Evolutionary conservation across 2,797 vertebrate genomes (phyloP).

Genomic region (Natrix natrix): DNA sequence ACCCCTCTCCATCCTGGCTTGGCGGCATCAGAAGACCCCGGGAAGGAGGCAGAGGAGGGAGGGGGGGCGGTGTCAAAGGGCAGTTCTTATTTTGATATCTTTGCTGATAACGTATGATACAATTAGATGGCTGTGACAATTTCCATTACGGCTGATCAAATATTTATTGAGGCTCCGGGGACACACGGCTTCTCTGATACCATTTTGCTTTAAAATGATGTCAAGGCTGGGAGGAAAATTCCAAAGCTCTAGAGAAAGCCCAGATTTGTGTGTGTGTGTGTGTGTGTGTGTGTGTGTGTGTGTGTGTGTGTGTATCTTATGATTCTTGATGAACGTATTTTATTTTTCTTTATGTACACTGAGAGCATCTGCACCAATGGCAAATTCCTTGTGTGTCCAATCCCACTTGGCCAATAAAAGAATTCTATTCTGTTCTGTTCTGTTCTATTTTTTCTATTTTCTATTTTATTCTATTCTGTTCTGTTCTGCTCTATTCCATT

Average conservation of each 20-base stretch:
- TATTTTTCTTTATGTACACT: too few species aligned
- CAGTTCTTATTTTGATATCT: slow-evolving; percentile 79
- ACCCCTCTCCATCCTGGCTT: slow-evolving; percentile 1
- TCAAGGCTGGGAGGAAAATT: slow-evolving; percentile 67
- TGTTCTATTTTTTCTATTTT: too few species aligned
- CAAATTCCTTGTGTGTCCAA: too few species aligned
- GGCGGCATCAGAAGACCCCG: slow-evolving; percentile 57
- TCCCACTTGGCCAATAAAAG: too few species aligned
- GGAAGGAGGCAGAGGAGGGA: slow-evolving; percentile 44
- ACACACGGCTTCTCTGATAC: too few species aligned
- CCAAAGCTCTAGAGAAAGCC: slow-evolving; percentile 77
- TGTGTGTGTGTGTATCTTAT: too few species aligned
- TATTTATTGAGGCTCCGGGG: slow-evolving; percentile 93
- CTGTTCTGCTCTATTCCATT: too few species aligned
- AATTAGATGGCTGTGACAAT: slow-evolving; percentile 98
- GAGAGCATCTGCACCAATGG: too few species aligned
- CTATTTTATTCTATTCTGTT: too few species aligned
- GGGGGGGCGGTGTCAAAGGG: slow-evolving; percentile 72
- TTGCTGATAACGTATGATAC: slow-evolving; percentile 91
- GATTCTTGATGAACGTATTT: too few species aligned
- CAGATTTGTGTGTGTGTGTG: not conserved
- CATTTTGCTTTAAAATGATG: slow-evolving; percentile 92
- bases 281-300: too few species aligned
- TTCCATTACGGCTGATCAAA: slow-evolving; percentile 99
- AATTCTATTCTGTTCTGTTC: too few species aligned